Evolutionary conservation across 2,797 vertebrate species (phyloP).

Genomic region (Pseudomugil tenellus): DNA sequence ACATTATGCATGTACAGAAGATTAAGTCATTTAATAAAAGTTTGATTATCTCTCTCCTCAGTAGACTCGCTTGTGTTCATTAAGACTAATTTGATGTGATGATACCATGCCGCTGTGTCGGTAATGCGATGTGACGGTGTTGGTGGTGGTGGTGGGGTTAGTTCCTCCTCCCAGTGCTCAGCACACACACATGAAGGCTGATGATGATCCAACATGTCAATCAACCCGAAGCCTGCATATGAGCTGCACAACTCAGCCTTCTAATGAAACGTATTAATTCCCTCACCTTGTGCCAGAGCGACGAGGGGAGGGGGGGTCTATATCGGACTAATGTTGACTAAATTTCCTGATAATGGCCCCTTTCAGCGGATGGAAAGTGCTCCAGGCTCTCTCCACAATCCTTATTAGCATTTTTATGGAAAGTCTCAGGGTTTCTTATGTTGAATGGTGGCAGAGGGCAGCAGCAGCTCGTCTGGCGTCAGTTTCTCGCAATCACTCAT

Average conservation of each 20-base stretch:
- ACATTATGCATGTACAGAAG: slow-evolving; percentile 83
- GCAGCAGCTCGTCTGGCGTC: neutral
- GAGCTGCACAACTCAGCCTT: slow-evolving; percentile 16
- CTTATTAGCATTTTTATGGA: slow-evolving; percentile 81
- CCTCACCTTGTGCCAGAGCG: slow-evolving; percentile 26
- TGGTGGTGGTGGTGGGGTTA: slow-evolving; percentile 32
- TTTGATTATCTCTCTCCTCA: slow-evolving; percentile 79
- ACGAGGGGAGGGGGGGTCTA: slow-evolving; percentile 20
- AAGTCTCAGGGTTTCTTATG: slow-evolving; percentile 43
- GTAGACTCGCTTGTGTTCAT: slow-evolving; percentile 75
- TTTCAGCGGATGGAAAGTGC: slow-evolving; percentile 36
- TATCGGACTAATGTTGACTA: slow-evolving; percentile 61
- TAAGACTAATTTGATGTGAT: slow-evolving; percentile 75
- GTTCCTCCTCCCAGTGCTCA: slow-evolving; percentile 32
- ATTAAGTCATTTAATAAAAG: slow-evolving; percentile 86
- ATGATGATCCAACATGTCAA: slow-evolving; percentile 64
- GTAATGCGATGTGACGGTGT: slow-evolving; percentile 72
- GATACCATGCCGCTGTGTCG: slow-evolving; percentile 58
- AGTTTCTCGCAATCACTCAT: neutral
- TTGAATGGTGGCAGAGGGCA: slow-evolving; percentile 23
- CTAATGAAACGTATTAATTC: slow-evolving; percentile 49
- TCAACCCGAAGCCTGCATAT: slow-evolving; percentile 38
- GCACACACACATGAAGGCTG: slow-evolving; percentile 6
- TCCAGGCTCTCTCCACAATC: slow-evolving; percentile 45
- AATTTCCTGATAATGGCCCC: slow-evolving; percentile 67